Conservation (phyloP, 1,140 invertebrate genomes). For the Scaptomyza hsui region DNA sequence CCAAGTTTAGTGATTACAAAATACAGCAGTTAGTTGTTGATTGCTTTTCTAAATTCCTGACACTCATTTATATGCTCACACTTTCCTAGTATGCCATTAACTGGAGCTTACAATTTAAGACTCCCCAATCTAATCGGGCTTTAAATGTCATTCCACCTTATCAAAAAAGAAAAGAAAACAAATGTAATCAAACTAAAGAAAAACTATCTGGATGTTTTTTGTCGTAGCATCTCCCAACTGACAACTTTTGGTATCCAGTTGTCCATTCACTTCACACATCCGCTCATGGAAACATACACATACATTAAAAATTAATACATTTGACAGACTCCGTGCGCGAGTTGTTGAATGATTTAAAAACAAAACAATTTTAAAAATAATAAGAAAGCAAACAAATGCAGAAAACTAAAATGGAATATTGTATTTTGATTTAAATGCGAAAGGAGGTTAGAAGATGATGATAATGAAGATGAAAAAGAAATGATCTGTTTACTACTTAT, state of each 20-base stretch:
- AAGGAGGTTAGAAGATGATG: background rate
- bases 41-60: constrained; percentile 16
- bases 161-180: background rate
- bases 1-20: constrained; percentile 16
- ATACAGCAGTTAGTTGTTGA: constrained; percentile 5
- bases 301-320: constrained; percentile 41
- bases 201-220: constrained; percentile 2
- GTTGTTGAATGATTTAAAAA: constrained; percentile 59
- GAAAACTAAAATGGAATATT: constrained; percentile 51
- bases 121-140: constrained; percentile 8
- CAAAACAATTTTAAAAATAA: constrained; percentile 66
- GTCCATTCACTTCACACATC: constrained; percentile 10
- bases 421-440: constrained; percentile 58
- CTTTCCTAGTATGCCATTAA: constrained; percentile 13
- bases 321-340: constrained; percentile 26
- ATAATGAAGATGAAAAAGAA: constrained; percentile 7
- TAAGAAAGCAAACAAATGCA: constrained; percentile 46
- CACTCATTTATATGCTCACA: constrained; percentile 9
- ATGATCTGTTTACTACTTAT: constrained; percentile 43
- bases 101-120: constrained; percentile 16
- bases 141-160: constrained; percentile 30
- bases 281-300: constrained; percentile 27
- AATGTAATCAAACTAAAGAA: constrained; percentile 28
- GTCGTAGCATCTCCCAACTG: background rate
- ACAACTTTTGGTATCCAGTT: constrained; percentile 16